These are phyloP conservation scores for Mastomys natalensis DNA, from an alignment of 2,113 vertebrate species.

Conservation along the genomic window DNA sequence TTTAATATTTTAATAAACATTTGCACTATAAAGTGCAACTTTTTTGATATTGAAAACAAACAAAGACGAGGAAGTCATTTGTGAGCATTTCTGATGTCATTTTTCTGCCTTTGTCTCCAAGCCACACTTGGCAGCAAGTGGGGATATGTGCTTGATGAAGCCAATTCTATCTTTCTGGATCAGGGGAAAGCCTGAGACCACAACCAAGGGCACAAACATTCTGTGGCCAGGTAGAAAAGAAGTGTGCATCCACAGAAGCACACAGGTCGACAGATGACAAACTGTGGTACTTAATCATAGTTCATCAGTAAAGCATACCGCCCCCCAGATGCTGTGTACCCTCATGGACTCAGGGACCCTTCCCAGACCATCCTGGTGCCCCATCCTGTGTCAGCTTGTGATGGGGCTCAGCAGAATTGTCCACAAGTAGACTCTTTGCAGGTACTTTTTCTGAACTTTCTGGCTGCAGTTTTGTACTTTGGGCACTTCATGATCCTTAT, in stretches of 20 bases:
- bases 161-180: not conserved
- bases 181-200: not conserved
- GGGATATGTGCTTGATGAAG: not conserved
- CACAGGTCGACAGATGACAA: conserved; percentile 39
- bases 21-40: not conserved
- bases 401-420: not conserved
- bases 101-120: conserved; percentile 7
- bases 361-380: not conserved
- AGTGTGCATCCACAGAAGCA: conserved; percentile 14
- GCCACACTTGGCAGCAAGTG: not conserved
- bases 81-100: not conserved
- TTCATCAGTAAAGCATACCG: rapidly evolving
- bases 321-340: not conserved
- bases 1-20: conserved; percentile 35
- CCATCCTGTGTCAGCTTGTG: not conserved
- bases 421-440: not conserved
- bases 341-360: not conserved
- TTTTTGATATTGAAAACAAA: not conserved
- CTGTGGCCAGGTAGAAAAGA: not conserved
- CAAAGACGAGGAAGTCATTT: not conserved
- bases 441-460: not conserved
- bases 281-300: not conserved
- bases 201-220: not conserved
- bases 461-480: not conserved
- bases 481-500: not conserved